Conservation (phyloP, 2,113 vertebrate genomes). For the Amazona vittata region DNA sequence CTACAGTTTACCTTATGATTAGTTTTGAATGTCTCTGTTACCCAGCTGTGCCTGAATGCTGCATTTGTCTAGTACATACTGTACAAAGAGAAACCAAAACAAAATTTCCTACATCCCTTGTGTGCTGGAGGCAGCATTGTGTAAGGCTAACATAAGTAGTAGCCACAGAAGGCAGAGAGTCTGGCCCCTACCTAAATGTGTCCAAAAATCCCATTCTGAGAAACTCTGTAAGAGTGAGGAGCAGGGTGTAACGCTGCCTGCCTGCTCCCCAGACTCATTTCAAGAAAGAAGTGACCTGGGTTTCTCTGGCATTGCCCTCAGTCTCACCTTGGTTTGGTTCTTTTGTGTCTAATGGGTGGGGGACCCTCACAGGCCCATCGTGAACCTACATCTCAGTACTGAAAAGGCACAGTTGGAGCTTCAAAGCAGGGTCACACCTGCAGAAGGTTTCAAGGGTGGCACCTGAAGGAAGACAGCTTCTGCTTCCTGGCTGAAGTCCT, state of each 20-base stretch:
- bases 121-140: background rate
- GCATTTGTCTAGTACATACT: background rate
- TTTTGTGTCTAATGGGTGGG: background rate
- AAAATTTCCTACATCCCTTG: background rate
- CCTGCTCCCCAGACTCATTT: accelerated
- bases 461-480: background rate
- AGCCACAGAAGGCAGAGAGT: background rate
- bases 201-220: background rate
- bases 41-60: background rate
- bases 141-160: background rate
- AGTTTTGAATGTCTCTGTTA: background rate
- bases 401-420: background rate
- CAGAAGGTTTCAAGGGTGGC: background rate
- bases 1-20: background rate
- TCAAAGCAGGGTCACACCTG: background rate
- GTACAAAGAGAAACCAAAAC: background rate
- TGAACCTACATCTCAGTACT: background rate
- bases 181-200: background rate
- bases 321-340: background rate
- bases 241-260: background rate
- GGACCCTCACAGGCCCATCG: background rate
- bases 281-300: background rate
- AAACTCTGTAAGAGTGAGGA: background rate
- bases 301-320: accelerated
- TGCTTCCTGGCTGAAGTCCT: background rate